These are phyloP conservation scores for Meghimatium bilineatum DNA, from an alignment of 2,888 invertebrate species.

Conservation along the genomic window DNA sequence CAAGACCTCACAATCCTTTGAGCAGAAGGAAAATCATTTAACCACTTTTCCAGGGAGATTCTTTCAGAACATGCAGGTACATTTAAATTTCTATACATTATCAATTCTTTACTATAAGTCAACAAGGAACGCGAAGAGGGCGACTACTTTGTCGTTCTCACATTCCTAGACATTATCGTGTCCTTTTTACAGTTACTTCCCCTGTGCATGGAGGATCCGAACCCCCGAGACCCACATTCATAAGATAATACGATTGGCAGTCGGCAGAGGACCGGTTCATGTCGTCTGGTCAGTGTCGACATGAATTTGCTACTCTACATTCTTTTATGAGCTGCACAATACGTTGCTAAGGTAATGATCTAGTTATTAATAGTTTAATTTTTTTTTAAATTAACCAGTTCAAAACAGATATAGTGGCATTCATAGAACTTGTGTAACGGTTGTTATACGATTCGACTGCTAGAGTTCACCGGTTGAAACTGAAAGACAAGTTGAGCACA, in stretches of 20 bases:
- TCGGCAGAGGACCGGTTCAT: constrained; percentile 8
- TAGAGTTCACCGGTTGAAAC: constrained; percentile 22
- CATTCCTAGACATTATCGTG: not conserved
- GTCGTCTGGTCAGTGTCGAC: not conserved
- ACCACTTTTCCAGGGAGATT: too few relatives aligned
- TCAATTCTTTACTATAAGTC: too few relatives aligned
- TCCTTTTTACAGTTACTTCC: constrained; percentile 25
- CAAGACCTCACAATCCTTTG: too few relatives aligned
- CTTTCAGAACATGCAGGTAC: too few relatives aligned
- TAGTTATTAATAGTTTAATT: not conserved
- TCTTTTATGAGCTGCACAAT: not conserved
- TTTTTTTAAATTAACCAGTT: not conserved
- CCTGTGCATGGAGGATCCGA: constrained; percentile 30
- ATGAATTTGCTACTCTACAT: not conserved
- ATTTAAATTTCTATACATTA: too few relatives aligned
- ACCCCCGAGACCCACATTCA: constrained; percentile 46
- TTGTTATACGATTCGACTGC: constrained; percentile 1
- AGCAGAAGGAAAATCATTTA: too few relatives aligned
- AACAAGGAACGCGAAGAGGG: too few relatives aligned
- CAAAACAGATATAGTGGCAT: not conserved
- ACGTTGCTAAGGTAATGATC: not conserved
- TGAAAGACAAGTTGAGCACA: constrained; percentile 24
- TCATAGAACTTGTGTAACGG: not conserved
- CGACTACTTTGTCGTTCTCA: too few relatives aligned
- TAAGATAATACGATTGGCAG: constrained; percentile 34